phyloP scores from a whole-genome alignment of 2,797 vertebrate genomes.

The Sebastes matsubarae region DNA sequence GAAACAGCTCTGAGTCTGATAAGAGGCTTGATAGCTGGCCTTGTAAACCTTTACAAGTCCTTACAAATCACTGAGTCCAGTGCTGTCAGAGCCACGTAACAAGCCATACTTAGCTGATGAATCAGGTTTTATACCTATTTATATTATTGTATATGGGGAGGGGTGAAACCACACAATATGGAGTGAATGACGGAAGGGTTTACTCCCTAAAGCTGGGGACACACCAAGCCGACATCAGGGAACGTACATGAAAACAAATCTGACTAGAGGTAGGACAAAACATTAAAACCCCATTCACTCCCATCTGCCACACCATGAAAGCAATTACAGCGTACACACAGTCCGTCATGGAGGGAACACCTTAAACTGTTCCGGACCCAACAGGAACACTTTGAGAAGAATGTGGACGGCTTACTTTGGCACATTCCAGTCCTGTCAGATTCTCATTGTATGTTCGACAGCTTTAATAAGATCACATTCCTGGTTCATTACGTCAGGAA shows the following conservation, averaged over 20 bases:
- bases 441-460: background rate
- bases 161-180: background rate
- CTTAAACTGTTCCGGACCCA: background rate
- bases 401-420: background rate
- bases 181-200: background rate
- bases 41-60: conserved; percentile 38
- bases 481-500: background rate
- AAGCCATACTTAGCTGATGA: background rate
- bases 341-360: background rate
- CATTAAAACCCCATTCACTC: no score
- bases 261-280: no score
- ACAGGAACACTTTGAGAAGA: background rate
- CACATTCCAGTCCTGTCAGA: background rate
- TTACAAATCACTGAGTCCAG: conserved; percentile 14
- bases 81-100: background rate
- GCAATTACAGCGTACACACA: background rate
- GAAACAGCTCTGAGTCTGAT: conserved; percentile 36
- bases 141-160: no score
- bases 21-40: conserved; percentile 33
- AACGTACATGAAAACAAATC: no score
- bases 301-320: background rate
- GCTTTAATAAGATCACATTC: background rate
- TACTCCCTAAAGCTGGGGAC: background rate
- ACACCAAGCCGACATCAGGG: no score
- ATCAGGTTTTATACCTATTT: background rate